phyloP scores from a whole-genome alignment of 2,113 vertebrate genomes.

The Thymallus thymallus region DNA sequence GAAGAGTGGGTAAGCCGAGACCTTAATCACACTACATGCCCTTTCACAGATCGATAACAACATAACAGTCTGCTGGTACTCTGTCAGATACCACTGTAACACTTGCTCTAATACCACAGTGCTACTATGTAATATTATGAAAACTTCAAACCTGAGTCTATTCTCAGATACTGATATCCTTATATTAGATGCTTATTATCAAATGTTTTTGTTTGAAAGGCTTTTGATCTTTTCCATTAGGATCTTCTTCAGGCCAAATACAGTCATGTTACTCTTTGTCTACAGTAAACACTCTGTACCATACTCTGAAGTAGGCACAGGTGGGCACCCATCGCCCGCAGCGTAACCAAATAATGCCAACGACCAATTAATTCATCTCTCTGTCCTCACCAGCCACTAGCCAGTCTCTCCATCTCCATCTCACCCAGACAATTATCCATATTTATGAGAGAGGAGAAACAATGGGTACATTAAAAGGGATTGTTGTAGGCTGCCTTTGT shows the following conservation, averaged over 20 bases:
- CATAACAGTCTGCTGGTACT: no score
- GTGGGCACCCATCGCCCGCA: conserved; percentile 36
- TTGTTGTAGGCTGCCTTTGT: not conserved
- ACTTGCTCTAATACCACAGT: no score
- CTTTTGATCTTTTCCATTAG: not conserved
- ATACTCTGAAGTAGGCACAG: conserved; percentile 37
- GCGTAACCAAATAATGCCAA: conserved; percentile 43
- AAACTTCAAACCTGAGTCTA: no score
- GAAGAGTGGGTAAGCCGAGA: not conserved
- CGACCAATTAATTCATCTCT: not conserved
- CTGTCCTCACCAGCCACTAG: conserved; percentile 26
- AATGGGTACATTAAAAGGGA: not conserved
- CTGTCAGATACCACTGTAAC: no score
- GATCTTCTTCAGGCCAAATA: not conserved
- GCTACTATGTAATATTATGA: no score
- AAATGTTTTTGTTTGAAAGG: not conserved
- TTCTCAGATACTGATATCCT: no score
- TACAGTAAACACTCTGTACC: not conserved
- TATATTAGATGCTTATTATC: not conserved
- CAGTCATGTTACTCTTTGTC: not conserved
- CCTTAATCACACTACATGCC: conserved; percentile 3
- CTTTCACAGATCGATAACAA: not conserved
- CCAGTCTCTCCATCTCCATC: conserved; percentile 20
- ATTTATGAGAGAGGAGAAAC: conserved; percentile 1
- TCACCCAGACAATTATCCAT: not conserved